Conservation (phyloP, 2,113 vertebrate species). For the Petaurus breviceps region DNA sequence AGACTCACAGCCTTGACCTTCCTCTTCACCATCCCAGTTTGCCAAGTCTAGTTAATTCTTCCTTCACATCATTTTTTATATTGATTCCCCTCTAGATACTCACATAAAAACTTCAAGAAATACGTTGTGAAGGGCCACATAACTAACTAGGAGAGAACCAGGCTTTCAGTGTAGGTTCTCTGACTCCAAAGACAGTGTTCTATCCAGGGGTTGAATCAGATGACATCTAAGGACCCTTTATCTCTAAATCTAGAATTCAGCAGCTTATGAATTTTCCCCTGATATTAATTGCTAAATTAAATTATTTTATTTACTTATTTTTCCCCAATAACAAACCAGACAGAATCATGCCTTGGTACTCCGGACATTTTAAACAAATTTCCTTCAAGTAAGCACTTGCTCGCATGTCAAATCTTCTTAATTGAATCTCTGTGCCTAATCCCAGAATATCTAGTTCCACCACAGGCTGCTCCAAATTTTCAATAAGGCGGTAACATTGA, state of each 20-base stretch:
- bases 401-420: slow-evolving; percentile 93
- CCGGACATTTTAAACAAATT: slow-evolving; percentile 94
- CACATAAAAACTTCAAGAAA: neutral
- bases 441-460: slow-evolving; percentile 90
- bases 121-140: neutral
- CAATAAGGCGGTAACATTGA: slow-evolving; percentile 89
- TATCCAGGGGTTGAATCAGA: neutral
- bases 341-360: slow-evolving; percentile 91
- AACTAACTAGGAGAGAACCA: neutral
- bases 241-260: neutral
- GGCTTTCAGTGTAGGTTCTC: neutral
- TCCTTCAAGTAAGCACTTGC: slow-evolving; percentile 93
- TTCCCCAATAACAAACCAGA: slow-evolving; percentile 7
- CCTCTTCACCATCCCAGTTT: neutral
- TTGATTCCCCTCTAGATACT: neutral
- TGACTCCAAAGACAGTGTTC: neutral
- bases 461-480: slow-evolving; percentile 86
- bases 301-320: slow-evolving; percentile 27
- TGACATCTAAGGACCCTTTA: neutral
- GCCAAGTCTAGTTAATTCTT: neutral
- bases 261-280: neutral
- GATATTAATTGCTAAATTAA: slow-evolving; percentile 11
- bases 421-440: slow-evolving; percentile 92
- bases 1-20: neutral
- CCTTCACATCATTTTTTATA: neutral